phyloP scores from a whole-genome alignment of 2,797 vertebrate genomes.

The Sus cebifrons region DNA sequence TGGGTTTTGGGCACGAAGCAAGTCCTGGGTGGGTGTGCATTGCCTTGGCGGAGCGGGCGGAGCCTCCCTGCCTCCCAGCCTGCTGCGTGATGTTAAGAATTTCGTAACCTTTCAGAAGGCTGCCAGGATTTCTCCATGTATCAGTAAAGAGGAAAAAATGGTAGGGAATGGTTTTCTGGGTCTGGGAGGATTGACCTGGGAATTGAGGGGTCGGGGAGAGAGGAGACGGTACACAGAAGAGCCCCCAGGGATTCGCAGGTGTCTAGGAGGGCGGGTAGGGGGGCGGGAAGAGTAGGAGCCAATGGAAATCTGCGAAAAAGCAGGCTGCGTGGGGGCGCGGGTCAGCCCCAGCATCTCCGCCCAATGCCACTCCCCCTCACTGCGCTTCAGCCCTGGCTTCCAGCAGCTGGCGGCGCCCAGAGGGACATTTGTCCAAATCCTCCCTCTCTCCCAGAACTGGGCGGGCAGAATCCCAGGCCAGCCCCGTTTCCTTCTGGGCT shows the following conservation, averaged over 20 bases:
- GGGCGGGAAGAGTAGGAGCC: background rate
- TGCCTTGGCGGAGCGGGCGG: background rate
- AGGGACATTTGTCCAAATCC: conserved; percentile 20
- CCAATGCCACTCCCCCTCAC: conserved; percentile 26
- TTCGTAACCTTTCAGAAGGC: conserved; percentile 16
- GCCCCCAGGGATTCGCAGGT: background rate
- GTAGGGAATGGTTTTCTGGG: background rate
- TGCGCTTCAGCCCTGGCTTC: background rate
- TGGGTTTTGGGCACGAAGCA: background rate
- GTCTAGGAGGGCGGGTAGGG: background rate
- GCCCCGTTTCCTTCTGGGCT: background rate
- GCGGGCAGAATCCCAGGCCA: background rate
- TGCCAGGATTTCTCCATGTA: background rate
- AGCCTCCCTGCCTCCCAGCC: background rate
- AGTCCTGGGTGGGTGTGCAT: background rate
- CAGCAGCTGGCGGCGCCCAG: background rate
- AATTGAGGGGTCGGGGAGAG: background rate
- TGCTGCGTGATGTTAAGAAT: conserved; percentile 26
- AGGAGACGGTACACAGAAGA: background rate
- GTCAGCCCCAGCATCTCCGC: background rate
- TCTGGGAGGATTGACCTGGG: background rate
- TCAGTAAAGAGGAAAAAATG: background rate
- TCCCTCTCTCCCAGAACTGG: background rate
- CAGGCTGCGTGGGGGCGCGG: background rate
- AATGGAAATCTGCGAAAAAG: conserved; percentile 17